A percentile compares a stretch with the other conserved stretches of the same genome.
Evolutionary conservation across 2,797 vertebrate genomes (phyloP).

Genomic region (Myotis daubentonii): DNA sequence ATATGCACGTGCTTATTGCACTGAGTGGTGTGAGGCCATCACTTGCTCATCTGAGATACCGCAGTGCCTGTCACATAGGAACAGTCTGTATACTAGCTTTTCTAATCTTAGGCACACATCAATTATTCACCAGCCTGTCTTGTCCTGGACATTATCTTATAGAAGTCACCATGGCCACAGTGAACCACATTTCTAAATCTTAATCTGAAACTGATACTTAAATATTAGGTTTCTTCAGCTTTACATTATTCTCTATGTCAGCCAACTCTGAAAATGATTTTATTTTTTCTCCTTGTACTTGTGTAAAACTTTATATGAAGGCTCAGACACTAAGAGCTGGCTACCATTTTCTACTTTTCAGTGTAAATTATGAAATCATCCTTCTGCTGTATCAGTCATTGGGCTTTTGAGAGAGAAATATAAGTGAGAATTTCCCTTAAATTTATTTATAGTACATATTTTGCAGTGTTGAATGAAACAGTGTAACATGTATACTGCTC

Average conservation of each 20-base stretch:
- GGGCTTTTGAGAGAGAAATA: conserved; percentile 16
- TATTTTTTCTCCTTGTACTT: background rate
- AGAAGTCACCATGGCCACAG: background rate
- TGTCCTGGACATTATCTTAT: background rate
- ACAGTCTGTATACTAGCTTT: conserved; percentile 3
- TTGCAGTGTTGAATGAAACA: background rate
- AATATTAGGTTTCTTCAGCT: conserved; percentile 66
- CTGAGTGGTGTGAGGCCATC: background rate
- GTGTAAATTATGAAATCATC: background rate
- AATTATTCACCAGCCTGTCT: conserved; percentile 52
- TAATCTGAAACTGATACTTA: conserved; percentile 77
- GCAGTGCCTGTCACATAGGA: background rate
- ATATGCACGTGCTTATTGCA: background rate
- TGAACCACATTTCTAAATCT: conserved; percentile 61
- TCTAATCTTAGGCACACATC: conserved; percentile 51
- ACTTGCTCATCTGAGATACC: background rate
- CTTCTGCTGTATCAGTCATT: background rate
- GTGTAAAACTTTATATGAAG: conserved; percentile 3
- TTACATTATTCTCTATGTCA: conserved; percentile 11
- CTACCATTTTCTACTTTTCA: conserved; percentile 2
- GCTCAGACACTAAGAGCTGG: background rate
- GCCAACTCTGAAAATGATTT: background rate
- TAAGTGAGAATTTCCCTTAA: background rate
- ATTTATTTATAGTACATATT: background rate
- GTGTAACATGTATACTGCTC: background rate